phyloP scores from a whole-genome alignment of 2,113 vertebrate genomes.

The Elephantulus edwardii region DNA sequence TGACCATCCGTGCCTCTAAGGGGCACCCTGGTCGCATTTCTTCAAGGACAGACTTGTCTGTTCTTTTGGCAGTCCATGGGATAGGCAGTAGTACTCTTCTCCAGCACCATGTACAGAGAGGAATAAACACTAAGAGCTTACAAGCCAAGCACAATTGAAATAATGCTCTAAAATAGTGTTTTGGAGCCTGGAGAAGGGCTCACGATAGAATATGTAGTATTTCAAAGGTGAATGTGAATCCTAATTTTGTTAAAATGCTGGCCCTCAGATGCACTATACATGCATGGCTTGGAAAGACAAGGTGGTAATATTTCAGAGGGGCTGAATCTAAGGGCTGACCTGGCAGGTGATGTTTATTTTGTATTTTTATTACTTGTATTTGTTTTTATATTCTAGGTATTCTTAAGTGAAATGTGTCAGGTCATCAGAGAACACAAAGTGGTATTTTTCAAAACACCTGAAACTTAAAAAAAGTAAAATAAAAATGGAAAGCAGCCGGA shows the following conservation, averaged over 20 bases:
- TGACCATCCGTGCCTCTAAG: too few relatives aligned
- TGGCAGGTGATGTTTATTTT: neutral
- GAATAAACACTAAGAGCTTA: neutral
- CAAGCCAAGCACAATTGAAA: neutral
- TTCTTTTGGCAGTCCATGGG: too few relatives aligned
- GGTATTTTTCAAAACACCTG: neutral
- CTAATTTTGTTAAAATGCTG: neutral
- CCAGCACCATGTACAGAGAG: too few relatives aligned
- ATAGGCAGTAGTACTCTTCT: too few relatives aligned
- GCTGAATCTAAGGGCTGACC: neutral
- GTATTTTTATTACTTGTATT: constrained; percentile 11
- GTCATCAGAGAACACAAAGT: neutral
- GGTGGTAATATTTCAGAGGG: neutral
- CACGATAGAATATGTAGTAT: neutral
- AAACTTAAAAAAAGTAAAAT: constrained; percentile 37
- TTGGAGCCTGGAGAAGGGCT: neutral
- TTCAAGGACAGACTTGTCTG: too few relatives aligned
- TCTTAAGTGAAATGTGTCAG: constrained; percentile 28
- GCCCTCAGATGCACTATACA: too few relatives aligned
- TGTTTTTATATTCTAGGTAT: too few relatives aligned
- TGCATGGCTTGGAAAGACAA: neutral
- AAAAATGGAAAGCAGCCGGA: neutral
- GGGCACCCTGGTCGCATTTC: too few relatives aligned
- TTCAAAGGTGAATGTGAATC: neutral
- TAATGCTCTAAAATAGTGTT: neutral